Conservation (phyloP, 2,888 invertebrate species). For the Lamellibrachia columna region DNA sequence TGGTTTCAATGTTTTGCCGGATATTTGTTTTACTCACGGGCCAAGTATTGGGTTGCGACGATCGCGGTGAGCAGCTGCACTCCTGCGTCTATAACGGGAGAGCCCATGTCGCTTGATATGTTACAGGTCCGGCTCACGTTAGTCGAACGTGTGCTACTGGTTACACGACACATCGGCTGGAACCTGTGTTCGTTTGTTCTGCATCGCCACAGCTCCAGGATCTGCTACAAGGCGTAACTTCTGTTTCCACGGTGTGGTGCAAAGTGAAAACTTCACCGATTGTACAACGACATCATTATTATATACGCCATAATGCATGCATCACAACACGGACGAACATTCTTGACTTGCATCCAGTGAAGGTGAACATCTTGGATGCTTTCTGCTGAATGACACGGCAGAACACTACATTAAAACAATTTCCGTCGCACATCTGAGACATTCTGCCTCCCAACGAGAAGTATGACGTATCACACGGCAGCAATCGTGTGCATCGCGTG, state of each 20-base stretch:
- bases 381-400: neutral
- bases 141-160: neutral
- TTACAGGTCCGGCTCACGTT: neutral
- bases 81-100: neutral
- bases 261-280: neutral
- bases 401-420: neutral
- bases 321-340: neutral
- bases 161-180: neutral
- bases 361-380: neutral
- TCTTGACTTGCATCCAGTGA: neutral
- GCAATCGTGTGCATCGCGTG: neutral
- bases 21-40: neutral
- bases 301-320: neutral
- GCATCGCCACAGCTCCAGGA: neutral
- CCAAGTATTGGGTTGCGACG: neutral
- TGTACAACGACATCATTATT: neutral
- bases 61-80: neutral
- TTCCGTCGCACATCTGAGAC: neutral
- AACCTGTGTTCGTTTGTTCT: neutral
- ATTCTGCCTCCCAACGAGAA: neutral
- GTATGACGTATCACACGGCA: neutral
- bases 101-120: neutral
- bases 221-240: neutral
- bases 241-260: neutral
- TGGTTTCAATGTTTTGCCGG: neutral